phyloP scores from a whole-genome alignment of 2,888 invertebrate species.

The Aporophyla nigra region DNA sequence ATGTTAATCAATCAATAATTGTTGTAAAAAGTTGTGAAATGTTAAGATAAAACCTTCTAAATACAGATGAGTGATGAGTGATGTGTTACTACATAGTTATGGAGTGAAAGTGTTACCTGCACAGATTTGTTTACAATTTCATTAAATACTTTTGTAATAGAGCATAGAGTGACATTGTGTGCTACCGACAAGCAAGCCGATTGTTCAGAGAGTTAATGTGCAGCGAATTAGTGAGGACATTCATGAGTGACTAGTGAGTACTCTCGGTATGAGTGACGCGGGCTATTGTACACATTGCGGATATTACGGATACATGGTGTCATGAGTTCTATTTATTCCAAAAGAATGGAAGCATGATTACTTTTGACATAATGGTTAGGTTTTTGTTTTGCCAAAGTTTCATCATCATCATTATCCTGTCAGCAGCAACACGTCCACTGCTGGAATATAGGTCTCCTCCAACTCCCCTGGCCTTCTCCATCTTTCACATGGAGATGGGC shows the following conservation, averaged over 20 bases:
- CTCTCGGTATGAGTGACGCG: neutral
- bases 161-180: slow-evolving; percentile 1
- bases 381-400: neutral
- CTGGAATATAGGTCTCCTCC: too few species aligned
- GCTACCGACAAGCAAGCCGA: slow-evolving; percentile 4
- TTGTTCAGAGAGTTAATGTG: slow-evolving; percentile 6
- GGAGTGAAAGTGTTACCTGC: neutral
- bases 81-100: too few species aligned
- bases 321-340: neutral
- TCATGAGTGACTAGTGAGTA: slow-evolving; percentile 1
- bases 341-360: neutral
- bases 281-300: neutral
- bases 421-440: too few species aligned
- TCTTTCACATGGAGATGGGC: too few species aligned
- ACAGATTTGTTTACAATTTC: neutral
- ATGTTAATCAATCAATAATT: neutral
- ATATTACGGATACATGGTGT: neutral
- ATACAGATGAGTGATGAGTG: neutral
- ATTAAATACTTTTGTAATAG: neutral
- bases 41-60: neutral
- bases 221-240: slow-evolving; percentile 17
- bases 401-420: too few species aligned
- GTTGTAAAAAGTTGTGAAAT: neutral
- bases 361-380: neutral
- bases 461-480: too few species aligned